Percentiles rank a stretch among this genome's conserved stretches.
Evolutionary conservation across 2,888 invertebrate species (phyloP).

Genomic region (Phytoseiulus persimilis): DNA sequence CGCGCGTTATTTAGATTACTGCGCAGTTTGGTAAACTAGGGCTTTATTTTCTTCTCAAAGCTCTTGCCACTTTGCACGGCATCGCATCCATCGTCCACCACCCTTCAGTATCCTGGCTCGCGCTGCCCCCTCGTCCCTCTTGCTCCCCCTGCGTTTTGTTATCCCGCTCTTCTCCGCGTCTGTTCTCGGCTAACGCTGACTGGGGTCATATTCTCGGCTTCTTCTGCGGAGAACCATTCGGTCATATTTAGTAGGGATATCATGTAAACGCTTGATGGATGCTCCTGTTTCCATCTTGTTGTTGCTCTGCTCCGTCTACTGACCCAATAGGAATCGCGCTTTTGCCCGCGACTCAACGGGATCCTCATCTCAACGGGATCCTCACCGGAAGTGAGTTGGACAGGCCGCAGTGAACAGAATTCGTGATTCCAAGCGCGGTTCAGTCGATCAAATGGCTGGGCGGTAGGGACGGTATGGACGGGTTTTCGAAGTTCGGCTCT

Average conservation of each 20-base stretch:
- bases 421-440: too few relatives aligned
- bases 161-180: background rate
- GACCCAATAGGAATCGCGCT: background rate
- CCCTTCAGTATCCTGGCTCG: too few relatives aligned
- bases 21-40: background rate
- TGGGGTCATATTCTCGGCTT: background rate
- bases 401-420: too few relatives aligned
- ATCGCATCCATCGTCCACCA: background rate
- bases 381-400: too few relatives aligned
- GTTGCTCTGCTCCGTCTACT: background rate
- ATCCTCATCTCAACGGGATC: too few relatives aligned
- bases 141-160: too few relatives aligned
- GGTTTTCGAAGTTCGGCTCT: too few relatives aligned
- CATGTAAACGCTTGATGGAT: background rate
- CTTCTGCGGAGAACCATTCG: background rate
- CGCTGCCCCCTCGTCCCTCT: too few relatives aligned
- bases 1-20: background rate
- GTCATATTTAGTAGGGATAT: background rate
- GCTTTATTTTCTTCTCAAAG: background rate
- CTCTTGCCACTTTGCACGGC: background rate
- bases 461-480: too few relatives aligned
- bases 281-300: background rate
- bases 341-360: background rate
- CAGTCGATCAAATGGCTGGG: too few relatives aligned
- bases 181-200: background rate